Evolutionary conservation across 2,113 vertebrate species (phyloP), one percentile per base, ranked within the genome.

Genomic region (Pterophyllum scalare): DNA sequence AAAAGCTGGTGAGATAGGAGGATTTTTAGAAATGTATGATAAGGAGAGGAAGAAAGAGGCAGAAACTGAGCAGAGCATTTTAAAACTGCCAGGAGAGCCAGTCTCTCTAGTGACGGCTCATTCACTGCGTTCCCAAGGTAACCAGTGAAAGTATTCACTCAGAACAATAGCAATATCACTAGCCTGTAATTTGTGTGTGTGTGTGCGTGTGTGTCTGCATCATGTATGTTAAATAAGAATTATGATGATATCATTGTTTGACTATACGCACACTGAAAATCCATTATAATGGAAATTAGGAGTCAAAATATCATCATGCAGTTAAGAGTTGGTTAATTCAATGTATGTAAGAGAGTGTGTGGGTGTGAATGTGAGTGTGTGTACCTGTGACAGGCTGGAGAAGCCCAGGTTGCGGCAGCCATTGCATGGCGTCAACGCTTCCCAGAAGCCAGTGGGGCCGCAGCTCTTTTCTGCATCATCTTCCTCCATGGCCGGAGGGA

Each of bases 371-470:
- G 19, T 80, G 49, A 35, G 54, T 19, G 22, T 17, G 56, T 59
- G 3, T 96, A 98, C 97, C 97, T 98, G 97, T 57, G 97, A 95
- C 67, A 96, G 94, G 90, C 96, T 96, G 38, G 97, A 96, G 78
- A 99, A 98, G 82, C 97, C 97, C 0, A 99, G 96, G 91, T 98
- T 98, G 82, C 95, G 96, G 93, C 98, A 99, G 89, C 98, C 97
- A 28, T 99, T 99, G 93, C 98, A 99, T 57, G 98, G 98, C 38
- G 97, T 99, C 75, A 99, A 38, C 8, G 97, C 97, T 90, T 98
- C 98, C 98, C 98, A 99, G 89, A 99, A 96, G 91, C 97, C 97
- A 14, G 96, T 95, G 22, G 97, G 98, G 22, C 98, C 97, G 67
- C 98, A 99, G 9, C 93, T 96, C 89, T 96, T 98, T 84, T 97